These are phyloP conservation scores for Salvelinus namaycush DNA, from an alignment of 2,113 vertebrate species.

Conservation along the genomic window DNA sequence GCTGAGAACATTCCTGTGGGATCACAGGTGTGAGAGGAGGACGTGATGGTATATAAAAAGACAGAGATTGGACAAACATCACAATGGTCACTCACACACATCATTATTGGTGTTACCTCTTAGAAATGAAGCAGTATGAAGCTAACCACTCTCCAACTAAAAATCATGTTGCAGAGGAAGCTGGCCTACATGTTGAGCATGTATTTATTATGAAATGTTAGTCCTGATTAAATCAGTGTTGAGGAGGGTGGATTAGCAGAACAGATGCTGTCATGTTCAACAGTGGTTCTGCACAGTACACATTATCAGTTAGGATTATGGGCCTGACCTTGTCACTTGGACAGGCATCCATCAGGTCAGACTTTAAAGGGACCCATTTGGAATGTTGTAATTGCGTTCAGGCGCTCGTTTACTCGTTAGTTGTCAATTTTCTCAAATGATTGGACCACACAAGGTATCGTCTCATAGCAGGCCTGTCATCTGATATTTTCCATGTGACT, in stretches of 20 bases:
- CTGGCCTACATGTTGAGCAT: not conserved
- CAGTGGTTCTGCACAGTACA: not conserved
- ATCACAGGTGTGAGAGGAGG: not conserved
- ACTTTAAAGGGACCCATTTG: not conserved
- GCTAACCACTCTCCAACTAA: not conserved
- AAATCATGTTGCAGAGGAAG: not conserved
- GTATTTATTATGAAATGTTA: not conserved
- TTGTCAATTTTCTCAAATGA: not conserved
- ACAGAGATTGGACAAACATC: not conserved
- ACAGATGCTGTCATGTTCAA: not conserved
- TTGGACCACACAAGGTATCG: slow-evolving; percentile 17
- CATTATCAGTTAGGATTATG: slow-evolving; percentile 38
- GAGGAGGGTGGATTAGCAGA: no score
- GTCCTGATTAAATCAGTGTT: no score
- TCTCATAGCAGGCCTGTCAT: slow-evolving; percentile 30
- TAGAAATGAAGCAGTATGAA: not conserved
- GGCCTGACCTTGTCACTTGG: slow-evolving; percentile 25
- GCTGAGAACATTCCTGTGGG: not conserved
- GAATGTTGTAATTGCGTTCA: slow-evolving; percentile 15
- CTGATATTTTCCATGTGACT: slow-evolving; percentile 33
- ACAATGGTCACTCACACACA: not conserved
- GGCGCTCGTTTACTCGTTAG: slow-evolving; percentile 44
- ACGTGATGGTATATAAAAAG: not conserved
- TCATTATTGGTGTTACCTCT: not conserved
- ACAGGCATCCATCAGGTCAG: slow-evolving; percentile 9